Evolutionary conservation across 2,797 vertebrate genomes (phyloP).

Genomic region (Poeciliopsis gracilis): DNA sequence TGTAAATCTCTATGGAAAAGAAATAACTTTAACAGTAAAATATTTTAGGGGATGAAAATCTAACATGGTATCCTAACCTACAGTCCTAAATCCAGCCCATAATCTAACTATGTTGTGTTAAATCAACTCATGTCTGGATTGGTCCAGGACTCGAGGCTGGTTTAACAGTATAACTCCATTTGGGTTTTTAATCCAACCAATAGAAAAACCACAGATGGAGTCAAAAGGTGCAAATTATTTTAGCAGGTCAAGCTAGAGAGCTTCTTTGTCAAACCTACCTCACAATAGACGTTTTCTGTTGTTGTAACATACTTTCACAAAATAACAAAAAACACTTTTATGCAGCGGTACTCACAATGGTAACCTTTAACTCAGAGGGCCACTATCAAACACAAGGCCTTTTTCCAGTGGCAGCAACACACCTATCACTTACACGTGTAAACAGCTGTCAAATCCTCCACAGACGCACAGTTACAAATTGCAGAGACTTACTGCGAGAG

Average conservation of each 20-base stretch:
- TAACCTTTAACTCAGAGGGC: slow-evolving; percentile 76
- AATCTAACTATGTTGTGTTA: neutral
- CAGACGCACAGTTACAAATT: slow-evolving; percentile 49
- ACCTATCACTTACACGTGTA: slow-evolving; percentile 73
- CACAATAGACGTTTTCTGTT: slow-evolving; percentile 57
- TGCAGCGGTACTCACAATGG: slow-evolving; percentile 71
- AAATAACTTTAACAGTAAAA: neutral
- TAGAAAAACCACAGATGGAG: slow-evolving; percentile 34
- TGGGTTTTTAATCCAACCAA: neutral
- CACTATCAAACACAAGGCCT: slow-evolving; percentile 59
- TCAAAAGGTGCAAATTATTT: slow-evolving; percentile 48
- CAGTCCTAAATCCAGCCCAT: neutral
- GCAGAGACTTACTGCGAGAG: slow-evolving; percentile 47
- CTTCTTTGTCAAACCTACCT: slow-evolving; percentile 68
- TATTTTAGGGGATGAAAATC: neutral
- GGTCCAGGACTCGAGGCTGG: neutral
- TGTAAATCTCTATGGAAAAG: neutral
- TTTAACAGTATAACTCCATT: neutral
- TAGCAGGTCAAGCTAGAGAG: slow-evolving; percentile 57
- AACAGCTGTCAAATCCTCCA: slow-evolving; percentile 74
- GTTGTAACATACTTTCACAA: slow-evolving; percentile 63
- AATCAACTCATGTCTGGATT: neutral
- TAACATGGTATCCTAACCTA: neutral
- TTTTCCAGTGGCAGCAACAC: slow-evolving; percentile 35
- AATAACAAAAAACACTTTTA: slow-evolving; percentile 74